phyloP scores from a whole-genome alignment of 2,888 invertebrate genomes.

The Dorcus hopei region DNA sequence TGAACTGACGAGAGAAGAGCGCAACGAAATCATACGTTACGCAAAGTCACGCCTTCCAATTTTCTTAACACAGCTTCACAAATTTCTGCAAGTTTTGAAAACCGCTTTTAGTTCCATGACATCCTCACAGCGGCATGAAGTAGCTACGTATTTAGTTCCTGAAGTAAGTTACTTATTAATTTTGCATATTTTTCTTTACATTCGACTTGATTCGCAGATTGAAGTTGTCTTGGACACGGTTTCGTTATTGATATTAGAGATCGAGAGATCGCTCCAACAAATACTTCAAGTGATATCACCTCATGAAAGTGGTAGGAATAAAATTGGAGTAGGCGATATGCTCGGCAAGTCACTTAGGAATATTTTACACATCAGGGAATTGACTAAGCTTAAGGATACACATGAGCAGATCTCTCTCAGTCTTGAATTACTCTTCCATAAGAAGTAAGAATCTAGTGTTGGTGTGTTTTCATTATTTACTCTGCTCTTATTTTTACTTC shows the following conservation, averaged over 20 bases:
- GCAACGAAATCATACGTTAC: constrained; percentile 65
- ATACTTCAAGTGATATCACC: constrained; percentile 52
- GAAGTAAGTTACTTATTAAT: constrained; percentile 50
- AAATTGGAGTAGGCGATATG: constrained; percentile 35
- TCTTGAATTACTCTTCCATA: constrained; percentile 54
- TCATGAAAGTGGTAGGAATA: constrained; percentile 31
- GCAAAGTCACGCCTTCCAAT: constrained; percentile 64
- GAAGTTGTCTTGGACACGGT: constrained; percentile 60
- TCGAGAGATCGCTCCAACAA: constrained; percentile 60
- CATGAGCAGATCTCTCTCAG: constrained; percentile 56
- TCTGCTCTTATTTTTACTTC: constrained; percentile 1
- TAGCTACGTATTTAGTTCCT: constrained; percentile 64
- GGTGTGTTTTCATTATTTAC: constrained; percentile 24
- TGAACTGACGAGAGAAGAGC: constrained; percentile 60
- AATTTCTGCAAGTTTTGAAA: constrained; percentile 58
- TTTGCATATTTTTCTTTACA: background rate
- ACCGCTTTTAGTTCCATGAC: constrained; percentile 58
- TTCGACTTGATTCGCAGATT: constrained; percentile 49
- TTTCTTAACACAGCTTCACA: constrained; percentile 61
- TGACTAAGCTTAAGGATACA: constrained; percentile 55
- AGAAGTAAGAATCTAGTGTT: constrained; percentile 48
- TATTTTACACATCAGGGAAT: constrained; percentile 54
- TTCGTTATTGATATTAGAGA: constrained; percentile 57
- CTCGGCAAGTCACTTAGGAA: constrained; percentile 40
- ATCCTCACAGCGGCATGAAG: constrained; percentile 57